Evolutionary conservation across 2,888 invertebrate species (phyloP).

Genomic region (Gasteruption jaculator): DNA sequence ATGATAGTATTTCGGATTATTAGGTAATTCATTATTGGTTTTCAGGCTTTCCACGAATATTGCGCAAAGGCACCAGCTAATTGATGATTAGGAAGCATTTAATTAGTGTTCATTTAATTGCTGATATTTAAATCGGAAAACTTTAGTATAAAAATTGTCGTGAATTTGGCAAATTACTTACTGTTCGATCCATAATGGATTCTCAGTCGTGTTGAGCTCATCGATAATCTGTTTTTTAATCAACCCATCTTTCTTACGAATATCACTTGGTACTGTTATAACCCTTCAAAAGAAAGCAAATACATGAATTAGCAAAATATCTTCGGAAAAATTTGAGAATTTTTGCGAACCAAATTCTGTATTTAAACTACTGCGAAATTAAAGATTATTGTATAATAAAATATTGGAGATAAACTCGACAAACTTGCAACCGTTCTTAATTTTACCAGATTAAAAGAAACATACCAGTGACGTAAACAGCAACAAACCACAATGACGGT

Average conservation of each 20-base stretch:
- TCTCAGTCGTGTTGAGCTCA: constrained; percentile 84
- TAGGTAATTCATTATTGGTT: too few relatives aligned
- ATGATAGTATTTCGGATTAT: too few relatives aligned
- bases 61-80: neutral
- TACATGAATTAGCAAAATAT: too few relatives aligned
- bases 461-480: constrained; percentile 78
- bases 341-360: neutral
- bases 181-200: constrained; percentile 91
- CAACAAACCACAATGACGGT: constrained; percentile 85
- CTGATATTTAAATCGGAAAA: too few relatives aligned
- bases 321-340: neutral
- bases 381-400: neutral
- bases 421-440: neutral
- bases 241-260: constrained; percentile 77
- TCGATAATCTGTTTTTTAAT: constrained; percentile 80
- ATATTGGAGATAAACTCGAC: neutral
- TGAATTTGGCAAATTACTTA: constrained; percentile 53
- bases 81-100: too few relatives aligned
- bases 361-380: neutral
- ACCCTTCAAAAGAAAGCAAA: too few relatives aligned
- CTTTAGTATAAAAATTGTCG: too few relatives aligned
- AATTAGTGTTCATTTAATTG: too few relatives aligned
- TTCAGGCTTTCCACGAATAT: too few relatives aligned
- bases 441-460: too few relatives aligned
- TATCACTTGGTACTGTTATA: constrained; percentile 74